Evolutionary conservation across 92 coral and sea anemone genomes (phyloP).

Genomic region (Blastomussa wellsi): DNA sequence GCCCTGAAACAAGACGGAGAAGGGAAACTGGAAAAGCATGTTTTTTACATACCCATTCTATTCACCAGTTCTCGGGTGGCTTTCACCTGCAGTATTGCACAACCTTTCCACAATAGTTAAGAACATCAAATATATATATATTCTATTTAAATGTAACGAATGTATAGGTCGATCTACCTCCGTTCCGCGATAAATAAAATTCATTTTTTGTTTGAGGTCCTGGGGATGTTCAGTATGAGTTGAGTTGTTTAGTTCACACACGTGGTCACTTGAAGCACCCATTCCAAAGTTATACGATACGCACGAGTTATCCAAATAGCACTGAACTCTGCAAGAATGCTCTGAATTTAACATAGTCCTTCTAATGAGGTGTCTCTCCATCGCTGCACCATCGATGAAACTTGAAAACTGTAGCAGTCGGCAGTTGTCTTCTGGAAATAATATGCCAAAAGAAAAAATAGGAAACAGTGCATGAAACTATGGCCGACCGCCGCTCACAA

Average conservation of each 20-base stretch:
- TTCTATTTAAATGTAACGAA: too few relatives aligned
- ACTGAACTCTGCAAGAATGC: slow-evolving; percentile 20
- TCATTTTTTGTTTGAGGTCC: not conserved
- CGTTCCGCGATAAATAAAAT: slow-evolving; percentile 14
- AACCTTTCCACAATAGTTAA: too few relatives aligned
- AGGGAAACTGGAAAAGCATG: too few relatives aligned
- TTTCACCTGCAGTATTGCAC: too few relatives aligned
- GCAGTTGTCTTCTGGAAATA: not conserved
- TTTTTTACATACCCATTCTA: too few relatives aligned
- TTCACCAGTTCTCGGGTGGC: too few relatives aligned
- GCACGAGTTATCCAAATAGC: slow-evolving; percentile 10
- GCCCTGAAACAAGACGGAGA: too few relatives aligned
- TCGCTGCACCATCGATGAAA: not conserved
- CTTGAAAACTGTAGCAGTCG: not conserved
- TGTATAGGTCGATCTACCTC: not conserved
- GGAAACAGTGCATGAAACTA: not conserved
- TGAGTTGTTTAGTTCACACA: slow-evolving; percentile 18
- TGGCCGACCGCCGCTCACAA: not conserved
- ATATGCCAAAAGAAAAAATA: not conserved
- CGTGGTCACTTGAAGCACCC: not conserved
- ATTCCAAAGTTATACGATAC: slow-evolving; percentile 29
- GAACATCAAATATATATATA: too few relatives aligned
- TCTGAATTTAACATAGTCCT: not conserved
- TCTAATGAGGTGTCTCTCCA: not conserved
- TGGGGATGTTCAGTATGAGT: slow-evolving; percentile 9